phyloP scores from a whole-genome alignment of 2,888 invertebrate species.

The Pilophorus perplexus region DNA sequence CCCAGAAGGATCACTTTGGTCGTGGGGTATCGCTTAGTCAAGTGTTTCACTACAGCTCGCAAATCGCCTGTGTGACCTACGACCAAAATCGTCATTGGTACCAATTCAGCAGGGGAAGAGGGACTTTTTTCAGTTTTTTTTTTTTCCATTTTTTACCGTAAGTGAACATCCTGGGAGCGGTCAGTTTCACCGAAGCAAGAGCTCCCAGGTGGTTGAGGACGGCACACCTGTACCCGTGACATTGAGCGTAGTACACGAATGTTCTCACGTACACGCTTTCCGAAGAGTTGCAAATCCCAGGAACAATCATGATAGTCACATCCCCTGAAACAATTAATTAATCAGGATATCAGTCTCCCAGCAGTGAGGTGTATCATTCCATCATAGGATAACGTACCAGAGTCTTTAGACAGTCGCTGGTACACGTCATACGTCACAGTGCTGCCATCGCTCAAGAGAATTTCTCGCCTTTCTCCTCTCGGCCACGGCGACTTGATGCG shows the following conservation, averaged over 20 bases:
- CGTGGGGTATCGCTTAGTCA: slow-evolving; percentile 69
- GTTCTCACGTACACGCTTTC: slow-evolving; percentile 92
- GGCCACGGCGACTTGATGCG: slow-evolving; percentile 86
- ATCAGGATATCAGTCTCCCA: background rate
- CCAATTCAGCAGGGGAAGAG: too few species aligned
- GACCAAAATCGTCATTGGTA: too few species aligned
- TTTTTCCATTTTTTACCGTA: slow-evolving; percentile 69
- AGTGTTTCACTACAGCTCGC: slow-evolving; percentile 74
- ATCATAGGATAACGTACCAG: too few species aligned
- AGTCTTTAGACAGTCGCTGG: slow-evolving; percentile 60
- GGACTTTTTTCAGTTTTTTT: background rate
- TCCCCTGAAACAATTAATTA: slow-evolving; percentile 62
- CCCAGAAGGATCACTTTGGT: slow-evolving; percentile 82
- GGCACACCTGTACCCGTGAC: slow-evolving; percentile 86
- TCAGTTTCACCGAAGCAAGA: slow-evolving; percentile 77
- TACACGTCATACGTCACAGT: slow-evolving; percentile 91
- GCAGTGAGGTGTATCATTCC: too few species aligned
- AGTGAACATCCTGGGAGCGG: slow-evolving; percentile 83
- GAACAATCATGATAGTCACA: slow-evolving; percentile 81
- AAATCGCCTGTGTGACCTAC: slow-evolving; percentile 87
- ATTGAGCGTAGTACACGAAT: slow-evolving; percentile 87
- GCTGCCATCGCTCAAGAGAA: slow-evolving; percentile 76
- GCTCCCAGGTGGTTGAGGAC: slow-evolving; percentile 94
- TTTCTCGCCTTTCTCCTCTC: slow-evolving; percentile 75
- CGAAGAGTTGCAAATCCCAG: slow-evolving; percentile 91